Evolutionary conservation across 2,797 vertebrate species (phyloP).

Genomic region (Liasis olivaceus): DNA sequence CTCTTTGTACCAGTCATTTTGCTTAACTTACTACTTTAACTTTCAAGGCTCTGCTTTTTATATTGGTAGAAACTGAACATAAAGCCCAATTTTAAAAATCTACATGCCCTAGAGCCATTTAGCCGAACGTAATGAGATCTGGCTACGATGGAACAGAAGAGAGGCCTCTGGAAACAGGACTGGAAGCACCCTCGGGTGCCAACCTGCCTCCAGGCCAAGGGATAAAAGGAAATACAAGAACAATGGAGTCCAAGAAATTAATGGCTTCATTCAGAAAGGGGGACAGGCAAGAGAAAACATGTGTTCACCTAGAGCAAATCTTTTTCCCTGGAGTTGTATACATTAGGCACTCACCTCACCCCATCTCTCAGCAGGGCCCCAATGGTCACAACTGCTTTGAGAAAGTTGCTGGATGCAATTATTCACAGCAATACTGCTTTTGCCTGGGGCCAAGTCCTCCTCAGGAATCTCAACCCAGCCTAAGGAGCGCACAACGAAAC

Average conservation of each 20-base stretch:
- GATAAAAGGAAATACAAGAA: neutral
- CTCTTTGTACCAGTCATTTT: neutral
- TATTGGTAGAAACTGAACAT: neutral
- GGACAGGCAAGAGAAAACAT: neutral
- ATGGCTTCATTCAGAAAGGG: neutral
- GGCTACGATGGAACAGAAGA: neutral
- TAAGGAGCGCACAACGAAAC: slow-evolving; percentile 90
- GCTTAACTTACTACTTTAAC: neutral
- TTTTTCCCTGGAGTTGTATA: neutral
- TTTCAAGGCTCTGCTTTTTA: neutral
- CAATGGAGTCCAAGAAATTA: neutral
- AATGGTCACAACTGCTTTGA: slow-evolving; percentile 78
- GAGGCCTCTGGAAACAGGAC: neutral
- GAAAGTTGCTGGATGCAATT: slow-evolving; percentile 97
- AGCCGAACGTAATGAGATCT: too few relatives aligned
- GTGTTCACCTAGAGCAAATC: neutral
- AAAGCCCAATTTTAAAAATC: neutral
- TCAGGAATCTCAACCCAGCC: slow-evolving; percentile 96
- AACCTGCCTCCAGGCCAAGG: neutral
- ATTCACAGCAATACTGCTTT: slow-evolving; percentile 92
- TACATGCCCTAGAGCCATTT: neutral
- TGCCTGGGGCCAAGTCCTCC: slow-evolving; percentile 92
- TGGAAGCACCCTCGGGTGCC: neutral
- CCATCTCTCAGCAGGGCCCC: slow-evolving; percentile 75
- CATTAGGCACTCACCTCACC: slow-evolving; percentile 80